Percentiles rank a stretch among this genome's conserved stretches.
Conservation (phyloP, 2,888 invertebrate genomes). For the Pyrrhia umbra region DNA sequence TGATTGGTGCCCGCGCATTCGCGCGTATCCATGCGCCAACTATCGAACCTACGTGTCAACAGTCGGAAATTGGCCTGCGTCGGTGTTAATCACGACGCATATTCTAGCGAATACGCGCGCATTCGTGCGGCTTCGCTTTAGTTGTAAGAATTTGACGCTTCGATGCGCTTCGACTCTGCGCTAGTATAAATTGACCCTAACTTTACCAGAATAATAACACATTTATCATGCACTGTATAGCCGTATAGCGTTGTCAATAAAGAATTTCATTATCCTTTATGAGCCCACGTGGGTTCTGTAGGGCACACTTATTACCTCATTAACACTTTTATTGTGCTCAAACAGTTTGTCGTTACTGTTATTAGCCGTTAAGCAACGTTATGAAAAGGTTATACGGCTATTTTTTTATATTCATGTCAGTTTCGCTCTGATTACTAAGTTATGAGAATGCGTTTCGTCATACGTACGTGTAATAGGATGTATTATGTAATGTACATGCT, state of each 20-base stretch:
- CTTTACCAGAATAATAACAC: constrained; percentile 40
- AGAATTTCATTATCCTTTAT: constrained; percentile 78
- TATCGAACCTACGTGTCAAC: too few species aligned
- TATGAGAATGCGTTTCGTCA: constrained; percentile 16
- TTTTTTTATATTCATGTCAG: constrained; percentile 39
- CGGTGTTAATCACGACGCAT: too few species aligned
- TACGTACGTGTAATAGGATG: neutral
- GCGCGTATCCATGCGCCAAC: too few species aligned
- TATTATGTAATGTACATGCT: neutral
- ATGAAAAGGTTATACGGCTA: constrained; percentile 54
- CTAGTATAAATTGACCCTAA: too few species aligned
- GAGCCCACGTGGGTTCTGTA: constrained; percentile 63
- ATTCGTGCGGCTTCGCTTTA: too few species aligned
- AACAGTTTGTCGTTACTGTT: constrained; percentile 61
- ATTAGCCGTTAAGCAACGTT: constrained; percentile 64
- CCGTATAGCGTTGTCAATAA: constrained; percentile 64
- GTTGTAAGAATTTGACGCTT: too few species aligned
- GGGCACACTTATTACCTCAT: constrained; percentile 66
- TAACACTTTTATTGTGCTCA: constrained; percentile 70
- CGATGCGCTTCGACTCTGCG: too few species aligned
- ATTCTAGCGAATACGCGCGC: too few species aligned
- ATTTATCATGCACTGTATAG: constrained; percentile 44
- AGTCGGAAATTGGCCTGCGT: too few species aligned
- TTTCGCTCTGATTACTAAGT: constrained; percentile 34
- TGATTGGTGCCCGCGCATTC: too few species aligned